Evolutionary conservation across 2,797 vertebrate genomes (phyloP).

Genomic region (Rhabdophis nuchalis): DNA sequence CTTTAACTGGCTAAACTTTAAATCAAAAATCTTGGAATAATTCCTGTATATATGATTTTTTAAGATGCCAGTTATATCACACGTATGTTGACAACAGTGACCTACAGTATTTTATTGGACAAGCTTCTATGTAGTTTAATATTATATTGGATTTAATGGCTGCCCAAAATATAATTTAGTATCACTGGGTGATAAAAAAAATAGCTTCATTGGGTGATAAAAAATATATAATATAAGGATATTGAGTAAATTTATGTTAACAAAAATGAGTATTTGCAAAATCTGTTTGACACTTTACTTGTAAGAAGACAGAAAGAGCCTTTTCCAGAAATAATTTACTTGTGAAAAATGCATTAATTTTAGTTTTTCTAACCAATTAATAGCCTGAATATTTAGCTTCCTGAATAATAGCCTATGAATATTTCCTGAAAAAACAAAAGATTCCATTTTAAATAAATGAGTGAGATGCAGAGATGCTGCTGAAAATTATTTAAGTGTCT

Average conservation of each 20-base stretch:
- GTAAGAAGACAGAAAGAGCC: background rate
- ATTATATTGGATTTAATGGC: background rate
- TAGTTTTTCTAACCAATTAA: background rate
- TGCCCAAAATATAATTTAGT: background rate
- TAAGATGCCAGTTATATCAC: slow-evolving; percentile 43
- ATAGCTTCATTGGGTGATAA: slow-evolving; percentile 18
- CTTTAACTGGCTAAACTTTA: slow-evolving; percentile 67
- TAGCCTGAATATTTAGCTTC: too few species aligned
- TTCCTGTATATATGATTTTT: slow-evolving; percentile 41
- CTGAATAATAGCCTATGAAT: background rate
- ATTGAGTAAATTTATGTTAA: slow-evolving; percentile 4
- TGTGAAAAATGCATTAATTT: background rate
- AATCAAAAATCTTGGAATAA: slow-evolving; percentile 53
- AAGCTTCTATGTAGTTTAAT: background rate
- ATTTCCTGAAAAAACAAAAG: background rate
- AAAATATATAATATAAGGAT: background rate
- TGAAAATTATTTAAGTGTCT: background rate
- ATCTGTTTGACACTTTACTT: background rate
- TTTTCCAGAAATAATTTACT: background rate
- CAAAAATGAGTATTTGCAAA: background rate
- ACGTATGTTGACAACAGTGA: background rate
- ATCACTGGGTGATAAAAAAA: slow-evolving; percentile 20
- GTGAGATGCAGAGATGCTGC: background rate
- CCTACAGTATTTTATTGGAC: slow-evolving; percentile 8
- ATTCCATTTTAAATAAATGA: background rate